Conservation (phyloP, 1,140 invertebrate species). For the Plutomurus gul region DNA sequence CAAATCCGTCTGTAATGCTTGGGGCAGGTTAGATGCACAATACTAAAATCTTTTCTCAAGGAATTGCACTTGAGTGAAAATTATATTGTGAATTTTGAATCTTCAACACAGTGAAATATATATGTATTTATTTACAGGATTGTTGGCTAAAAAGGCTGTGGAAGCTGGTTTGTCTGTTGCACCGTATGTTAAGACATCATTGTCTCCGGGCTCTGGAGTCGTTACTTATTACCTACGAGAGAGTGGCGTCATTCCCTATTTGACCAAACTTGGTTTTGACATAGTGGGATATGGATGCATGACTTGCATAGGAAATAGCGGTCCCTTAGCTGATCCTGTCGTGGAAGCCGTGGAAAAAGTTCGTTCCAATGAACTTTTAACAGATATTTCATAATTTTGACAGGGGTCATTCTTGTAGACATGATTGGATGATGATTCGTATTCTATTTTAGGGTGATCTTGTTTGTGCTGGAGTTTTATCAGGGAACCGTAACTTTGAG, state of each 20-base stretch:
- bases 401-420: no score
- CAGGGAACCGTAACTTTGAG: slow-evolving; percentile 97
- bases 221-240: slow-evolving; percentile 94
- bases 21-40: slow-evolving; percentile 68
- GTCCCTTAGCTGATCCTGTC: slow-evolving; percentile 88
- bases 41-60: neutral
- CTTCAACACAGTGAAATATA: neutral
- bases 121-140: slow-evolving; percentile 63
- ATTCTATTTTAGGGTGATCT: slow-evolving; percentile 72
- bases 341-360: slow-evolving; percentile 92
- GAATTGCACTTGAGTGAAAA: neutral
- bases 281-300: slow-evolving; percentile 97
- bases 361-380: slow-evolving; percentile 43
- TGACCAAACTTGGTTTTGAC: slow-evolving; percentile 88
- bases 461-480: slow-evolving; percentile 91
- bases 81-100: neutral
- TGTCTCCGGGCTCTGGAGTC: slow-evolving; percentile 96
- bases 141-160: slow-evolving; percentile 93
- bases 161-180: slow-evolving; percentile 83
- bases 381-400: no score
- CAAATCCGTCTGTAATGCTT: slow-evolving; percentile 96
- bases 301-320: slow-evolving; percentile 98
- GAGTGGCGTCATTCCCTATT: slow-evolving; percentile 81
- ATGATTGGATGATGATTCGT: no score
- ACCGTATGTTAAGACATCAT: slow-evolving; percentile 94